phyloP scores from a whole-genome alignment of 2,797 vertebrate species.

The Enteromius argenteus region DNA sequence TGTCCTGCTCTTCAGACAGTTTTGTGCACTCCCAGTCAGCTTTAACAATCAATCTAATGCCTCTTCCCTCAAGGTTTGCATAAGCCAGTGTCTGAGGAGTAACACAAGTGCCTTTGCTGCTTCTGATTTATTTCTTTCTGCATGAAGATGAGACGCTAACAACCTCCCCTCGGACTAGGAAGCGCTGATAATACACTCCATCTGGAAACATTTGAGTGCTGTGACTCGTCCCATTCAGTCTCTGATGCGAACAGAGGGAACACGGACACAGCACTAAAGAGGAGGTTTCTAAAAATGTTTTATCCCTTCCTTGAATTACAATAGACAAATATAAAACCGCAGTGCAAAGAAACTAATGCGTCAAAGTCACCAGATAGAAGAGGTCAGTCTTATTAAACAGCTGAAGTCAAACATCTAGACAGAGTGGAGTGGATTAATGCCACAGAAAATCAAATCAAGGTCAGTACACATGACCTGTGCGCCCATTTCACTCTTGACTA shows the following conservation, averaged over 20 bases:
- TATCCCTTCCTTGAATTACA: conserved; percentile 26
- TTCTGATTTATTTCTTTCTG: conserved; percentile 77
- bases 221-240: conserved; percentile 44
- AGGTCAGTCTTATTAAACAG: conserved; percentile 1
- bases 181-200: conserved; percentile 51
- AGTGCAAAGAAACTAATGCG: not conserved
- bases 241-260: conserved; percentile 34
- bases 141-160: conserved; percentile 74
- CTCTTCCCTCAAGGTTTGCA: conserved; percentile 69
- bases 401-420: not conserved
- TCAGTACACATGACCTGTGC: not conserved
- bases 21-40: conserved; percentile 65
- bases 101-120: conserved; percentile 76
- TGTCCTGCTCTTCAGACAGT: conserved; percentile 66
- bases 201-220: conserved; percentile 48
- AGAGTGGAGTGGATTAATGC: not conserved
- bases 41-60: conserved; percentile 75
- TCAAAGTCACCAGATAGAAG: not conserved
- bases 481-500: not conserved
- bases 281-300: conserved; percentile 31
- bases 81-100: conserved; percentile 70
- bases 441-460: conserved; percentile 9
- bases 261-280: conserved; percentile 15
- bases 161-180: conserved; percentile 71
- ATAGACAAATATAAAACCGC: not conserved